Base-by-base conservation (phyloP, 2,888 invertebrate species). In the Cryptophagus acutangulus region DNA sequence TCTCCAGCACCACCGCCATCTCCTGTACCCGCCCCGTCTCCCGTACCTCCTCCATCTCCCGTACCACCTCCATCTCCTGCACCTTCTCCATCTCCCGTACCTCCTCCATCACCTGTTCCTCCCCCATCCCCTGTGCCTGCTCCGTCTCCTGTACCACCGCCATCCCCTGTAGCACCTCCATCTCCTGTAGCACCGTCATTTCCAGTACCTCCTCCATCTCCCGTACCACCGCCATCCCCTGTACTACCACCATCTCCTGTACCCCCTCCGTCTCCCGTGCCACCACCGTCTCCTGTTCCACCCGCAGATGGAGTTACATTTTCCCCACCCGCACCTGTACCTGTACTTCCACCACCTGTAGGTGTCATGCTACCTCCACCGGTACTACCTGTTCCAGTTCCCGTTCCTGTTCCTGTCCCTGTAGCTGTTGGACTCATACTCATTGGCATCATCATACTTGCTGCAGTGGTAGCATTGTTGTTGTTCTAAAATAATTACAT, bases 291-390 rank as follows among this genome's bases (percentile, higher is more conserved):
- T n/a, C 34, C 45, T 20, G 48, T 40, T 18, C 30, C 41, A 33
- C 17, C 61, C 8, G 61, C 61, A 31, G 52, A 61, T 36, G 58
- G 13, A 60, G 45, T 38, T 69, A 67, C 18, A 12, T 40, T 46
- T 71, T 67, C 54, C 41, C 71, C 66, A n/a, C 74, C 72, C 5
- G 69, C 66, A 31, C 72, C 74, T 17, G 75, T 75, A 1, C 73
- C 60, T 26, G 65, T 63, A 13, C 63, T 62, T 46, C 54, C 59
- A 63, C 67, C 62, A 49, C 62, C 64, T 69, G 72, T 69, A 1
- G 72, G 69, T 63, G 71, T 70, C 68, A 71, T 64, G 59, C 67
- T 70, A 42, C 62, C 55, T 9, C 54, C 51, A 6, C 61, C 44
- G 3, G 64, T 61, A 36, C 17, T 62, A 8, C 61, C 61, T 31